Conservation (phyloP, 1,140 invertebrate genomes). For the Triops cancriformis region DNA sequence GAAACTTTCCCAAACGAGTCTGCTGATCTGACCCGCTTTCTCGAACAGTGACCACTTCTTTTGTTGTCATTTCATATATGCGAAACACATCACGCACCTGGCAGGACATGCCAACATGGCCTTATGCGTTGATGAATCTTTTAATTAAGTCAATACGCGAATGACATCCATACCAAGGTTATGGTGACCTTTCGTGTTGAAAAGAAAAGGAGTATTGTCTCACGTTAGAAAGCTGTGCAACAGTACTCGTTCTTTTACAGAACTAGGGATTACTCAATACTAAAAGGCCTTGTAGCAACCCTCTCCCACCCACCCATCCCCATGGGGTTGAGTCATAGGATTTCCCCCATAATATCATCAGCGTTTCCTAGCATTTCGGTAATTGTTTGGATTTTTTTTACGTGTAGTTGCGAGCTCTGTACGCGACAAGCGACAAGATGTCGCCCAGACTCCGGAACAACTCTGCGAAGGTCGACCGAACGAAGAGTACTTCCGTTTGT, state of each 20-base stretch:
- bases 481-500: constrained; percentile 81
- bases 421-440: constrained; percentile 45
- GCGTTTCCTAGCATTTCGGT: background rate
- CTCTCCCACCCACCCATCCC: no score
- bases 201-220: background rate
- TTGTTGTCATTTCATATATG: background rate
- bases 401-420: background rate
- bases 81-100: background rate
- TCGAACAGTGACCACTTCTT: background rate
- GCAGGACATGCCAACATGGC: background rate
- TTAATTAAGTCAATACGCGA: background rate
- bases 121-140: background rate
- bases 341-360: background rate
- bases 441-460: constrained; percentile 65
- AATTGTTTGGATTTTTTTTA: background rate
- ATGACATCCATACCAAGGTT: background rate
- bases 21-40: background rate
- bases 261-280: no score
- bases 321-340: background rate
- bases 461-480: constrained; percentile 73
- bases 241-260: no score
- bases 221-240: no score
- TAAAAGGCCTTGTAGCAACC: no score
- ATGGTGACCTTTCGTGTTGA: background rate
- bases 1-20: background rate